Base-by-base conservation (phyloP, 2,113 vertebrate species). In the Syngnathus typhle region DNA sequence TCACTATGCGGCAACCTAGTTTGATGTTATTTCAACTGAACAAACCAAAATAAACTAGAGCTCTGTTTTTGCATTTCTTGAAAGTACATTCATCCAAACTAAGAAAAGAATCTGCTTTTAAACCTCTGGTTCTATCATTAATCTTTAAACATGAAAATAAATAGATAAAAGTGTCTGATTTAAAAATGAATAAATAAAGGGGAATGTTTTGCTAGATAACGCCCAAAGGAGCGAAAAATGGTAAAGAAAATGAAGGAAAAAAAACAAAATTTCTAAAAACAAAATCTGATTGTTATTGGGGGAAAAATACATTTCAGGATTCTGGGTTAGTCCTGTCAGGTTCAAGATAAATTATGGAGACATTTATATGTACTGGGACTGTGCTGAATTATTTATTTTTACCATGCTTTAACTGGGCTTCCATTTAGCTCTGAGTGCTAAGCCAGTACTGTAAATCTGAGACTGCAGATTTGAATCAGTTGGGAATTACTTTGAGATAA, bases 321-420 rank as follows among this genome's bases (percentile, higher is more conserved):
- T 72, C 58, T 82, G 61, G 71, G 77, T 76, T 74, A 70, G 65
- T 68, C 65, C 51, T 65, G 65, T 74, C 55, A 46, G 37, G 38
- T 52, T 74, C 46, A 71, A 67, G 21, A 36, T 82, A 67, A 81
- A 76, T 78, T 64, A 71, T 79, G 64, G 64, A 67, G 44, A 54
- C 56, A 69, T 78, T 75, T 47, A 64, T 54, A 71, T 75, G 44
- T 67, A 56, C 36, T 72, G 65, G 51, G 58, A 66, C 47, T 62
- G 63, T 27, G 61, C 69, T 81, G 16, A 82, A 83, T 83, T 69
- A 83, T 81, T 74, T 67, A 80, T 78, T 54, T 46, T 49, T 2
- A 37, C 19, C 49, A 51, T 54, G 51, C 63, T 69, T 73, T 19
- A 60, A 46, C 60, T 55, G 55, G 59, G 44, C 58, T 60, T 36